Base-by-base conservation (phyloP, 2,888 invertebrate genomes). In the Rhaphigaster nebulosa region DNA sequence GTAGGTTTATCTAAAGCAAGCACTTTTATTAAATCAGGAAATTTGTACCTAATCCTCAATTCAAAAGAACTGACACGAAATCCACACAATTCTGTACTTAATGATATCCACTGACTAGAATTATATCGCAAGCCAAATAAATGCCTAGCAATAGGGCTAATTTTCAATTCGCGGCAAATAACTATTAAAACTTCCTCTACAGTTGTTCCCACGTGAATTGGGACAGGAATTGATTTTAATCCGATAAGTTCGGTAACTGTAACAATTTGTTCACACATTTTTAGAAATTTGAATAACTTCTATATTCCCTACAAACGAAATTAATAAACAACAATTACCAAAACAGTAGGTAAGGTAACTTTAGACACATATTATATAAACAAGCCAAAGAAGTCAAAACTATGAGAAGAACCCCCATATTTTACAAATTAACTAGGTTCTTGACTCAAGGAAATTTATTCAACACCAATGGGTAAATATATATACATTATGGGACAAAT, bases 41-140 rank as follows among this genome's bases (percentile, higher is more conserved):
- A 95, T 94, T 97, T 97, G 93, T 96, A 98, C 90, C 98, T 95
- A 93, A 98, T 95, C 92, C 98, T 95, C 92, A 98, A 96, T 92
- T 97, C 97, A 93, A 93, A 93, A n/a, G 92, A 92, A 92, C 95
- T 95, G 90, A 95, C 94, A 91, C 94, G 94, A 26, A 94, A 94
- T 50, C 94, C 94, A 91, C 93, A 93, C 45, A 96, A 93, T 91
- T 93, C 94, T 91, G 95, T 94, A 92, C 96, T 96, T 91, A 96
- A 95, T 93, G 96, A 95, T 90, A 96, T 95, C 96, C 97, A 98
- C 92, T 95, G 94, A 92, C 95, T 95, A 91, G 95, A 95, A 80
- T 95, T 95, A 93, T 95, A 94, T 93, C 97, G 95, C 87, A 98
- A 94, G 29, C 96, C 96, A 94, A 98, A 98, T 89, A 98, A 94